Evolutionary conservation across 2,888 invertebrate genomes (phyloP).

Genomic region (Habroteleia sp.): DNA sequence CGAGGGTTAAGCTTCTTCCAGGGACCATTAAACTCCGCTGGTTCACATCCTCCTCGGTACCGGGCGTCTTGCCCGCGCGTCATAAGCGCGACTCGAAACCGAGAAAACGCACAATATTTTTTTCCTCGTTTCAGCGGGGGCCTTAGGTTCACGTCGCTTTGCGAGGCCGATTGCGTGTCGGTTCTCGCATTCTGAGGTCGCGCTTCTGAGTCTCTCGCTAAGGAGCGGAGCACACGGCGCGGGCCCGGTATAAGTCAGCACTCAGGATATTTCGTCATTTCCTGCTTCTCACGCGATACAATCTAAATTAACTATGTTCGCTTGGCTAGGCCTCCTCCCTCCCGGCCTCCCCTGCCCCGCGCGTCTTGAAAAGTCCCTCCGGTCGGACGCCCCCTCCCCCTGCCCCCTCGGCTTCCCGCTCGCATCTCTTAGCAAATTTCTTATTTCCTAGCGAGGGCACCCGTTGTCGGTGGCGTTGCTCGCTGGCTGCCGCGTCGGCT

Average conservation of each 20-base stretch:
- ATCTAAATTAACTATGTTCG: constrained; percentile 82
- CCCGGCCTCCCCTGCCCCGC: constrained; percentile 52
- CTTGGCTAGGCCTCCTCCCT: constrained; percentile 80
- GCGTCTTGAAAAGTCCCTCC: constrained; percentile 55
- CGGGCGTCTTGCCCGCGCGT: constrained; percentile 21
- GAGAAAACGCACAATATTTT: constrained; percentile 25
- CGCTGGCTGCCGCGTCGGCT: constrained; percentile 49
- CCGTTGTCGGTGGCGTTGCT: constrained; percentile 55
- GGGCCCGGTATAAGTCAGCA: constrained; percentile 79
- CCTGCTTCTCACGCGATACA: constrained; percentile 82
- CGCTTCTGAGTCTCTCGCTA: constrained; percentile 70
- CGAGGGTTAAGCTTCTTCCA: background rate
- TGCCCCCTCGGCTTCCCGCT: constrained; percentile 70
- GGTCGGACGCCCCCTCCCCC: constrained; percentile 43
- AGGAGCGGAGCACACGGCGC: constrained; percentile 69
- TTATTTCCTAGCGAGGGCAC: constrained; percentile 77
- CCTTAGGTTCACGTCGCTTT: constrained; percentile 25
- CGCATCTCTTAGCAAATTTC: constrained; percentile 79
- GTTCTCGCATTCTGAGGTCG: constrained; percentile 75
- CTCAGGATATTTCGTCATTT: constrained; percentile 82
- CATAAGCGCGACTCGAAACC: background rate
- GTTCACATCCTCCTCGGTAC: constrained; percentile 9
- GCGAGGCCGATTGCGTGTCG: constrained; percentile 70
- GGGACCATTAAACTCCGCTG: constrained; percentile 3
- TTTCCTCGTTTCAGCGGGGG: constrained; percentile 23